These are phyloP conservation scores for Adelges cooleyi DNA, from an alignment of 1,140 invertebrate species.

Conservation along the genomic window DNA sequence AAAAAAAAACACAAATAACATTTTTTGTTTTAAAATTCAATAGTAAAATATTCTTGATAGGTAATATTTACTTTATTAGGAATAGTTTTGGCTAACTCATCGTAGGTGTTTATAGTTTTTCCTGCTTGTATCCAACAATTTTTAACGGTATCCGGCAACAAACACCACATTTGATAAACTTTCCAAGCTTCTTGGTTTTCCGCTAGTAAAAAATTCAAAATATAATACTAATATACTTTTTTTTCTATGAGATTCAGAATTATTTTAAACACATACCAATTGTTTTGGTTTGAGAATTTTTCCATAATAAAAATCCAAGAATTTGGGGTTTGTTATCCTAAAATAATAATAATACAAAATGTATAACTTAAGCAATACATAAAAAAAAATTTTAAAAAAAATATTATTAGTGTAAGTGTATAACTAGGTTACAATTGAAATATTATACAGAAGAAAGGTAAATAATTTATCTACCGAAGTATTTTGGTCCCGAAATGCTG, in stretches of 20 bases:
- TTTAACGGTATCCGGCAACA: slow-evolving; percentile 55
- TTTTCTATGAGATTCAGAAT: too few relatives aligned
- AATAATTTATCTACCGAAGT: neutral
- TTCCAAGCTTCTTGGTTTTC: slow-evolving; percentile 56
- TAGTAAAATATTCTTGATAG: too few relatives aligned
- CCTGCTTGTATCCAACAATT: slow-evolving; percentile 66
- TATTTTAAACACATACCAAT: slow-evolving; percentile 19
- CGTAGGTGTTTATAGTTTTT: slow-evolving; percentile 41
- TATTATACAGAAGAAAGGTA: too few relatives aligned
- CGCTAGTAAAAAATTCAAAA: slow-evolving; percentile 32
- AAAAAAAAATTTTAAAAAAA: slow-evolving; percentile 11
- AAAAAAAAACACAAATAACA: too few relatives aligned
- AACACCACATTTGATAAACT: slow-evolving; percentile 68
- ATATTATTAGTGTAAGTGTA: too few relatives aligned
- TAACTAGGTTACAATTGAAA: too few relatives aligned
- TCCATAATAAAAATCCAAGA: slow-evolving; percentile 73
- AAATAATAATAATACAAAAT: slow-evolving; percentile 32
- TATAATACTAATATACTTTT: neutral
- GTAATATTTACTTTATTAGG: slow-evolving; percentile 1
- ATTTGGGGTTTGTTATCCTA: slow-evolving; percentile 67
- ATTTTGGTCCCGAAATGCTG: neutral
- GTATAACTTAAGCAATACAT: slow-evolving; percentile 8
- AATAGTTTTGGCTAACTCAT: slow-evolving; percentile 6
- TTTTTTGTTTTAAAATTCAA: too few relatives aligned
- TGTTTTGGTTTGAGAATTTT: slow-evolving; percentile 45